Evolutionary conservation across 2,888 invertebrate species (phyloP), one percentile per base, ranked within the genome.

Genomic region (Lasioglossum malachurum): DNA sequence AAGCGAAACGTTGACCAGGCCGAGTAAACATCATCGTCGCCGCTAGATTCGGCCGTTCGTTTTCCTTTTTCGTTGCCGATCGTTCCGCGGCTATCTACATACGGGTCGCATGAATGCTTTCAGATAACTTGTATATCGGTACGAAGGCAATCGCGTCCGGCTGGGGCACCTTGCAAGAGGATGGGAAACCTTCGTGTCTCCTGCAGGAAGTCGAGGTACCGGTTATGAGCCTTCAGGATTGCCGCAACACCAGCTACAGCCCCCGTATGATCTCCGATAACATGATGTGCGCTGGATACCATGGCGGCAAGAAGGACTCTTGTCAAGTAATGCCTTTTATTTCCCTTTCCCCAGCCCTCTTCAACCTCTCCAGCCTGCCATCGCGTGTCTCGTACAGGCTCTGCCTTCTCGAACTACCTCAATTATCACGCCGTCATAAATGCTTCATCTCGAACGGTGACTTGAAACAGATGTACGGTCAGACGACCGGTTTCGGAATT

Each of bases 81-180:
- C 41, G 49, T 44, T 64, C 14, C n/a, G 4, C 23, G 16, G 41
- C 10, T 41, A 16, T 14, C 80, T 80, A 14, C 23, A 83, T 80
- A 82, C 86, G 81, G 76, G 86, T 35, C 23, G n/a, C 14, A 23
- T 53, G 27, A 60, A 81, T 38, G 14, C 91, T 89, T 67, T 23
- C 96, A 97, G 97, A 96, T 88, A 96, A 97, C 78, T 95, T 97
- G 16, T 98, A 98, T 95, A 97, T 97, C 19, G 98, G 97, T 4
- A 96, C 96, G 14, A 97, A 96, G 76, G 98, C 97, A 3, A 97
- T 97, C 41, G 98, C 98, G 1, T 96, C 98, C 1, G 98, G 98
- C 27, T 98, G 98, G 98, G 98, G 98, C 0, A 98, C 98, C 0
- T 95, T 98, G 27, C 97, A 97, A 85, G 98, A 98, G 95, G 98